These are phyloP conservation scores for Nomada hirtipes DNA, from an alignment of 2,888 invertebrate genomes.

Conservation along the genomic window DNA sequence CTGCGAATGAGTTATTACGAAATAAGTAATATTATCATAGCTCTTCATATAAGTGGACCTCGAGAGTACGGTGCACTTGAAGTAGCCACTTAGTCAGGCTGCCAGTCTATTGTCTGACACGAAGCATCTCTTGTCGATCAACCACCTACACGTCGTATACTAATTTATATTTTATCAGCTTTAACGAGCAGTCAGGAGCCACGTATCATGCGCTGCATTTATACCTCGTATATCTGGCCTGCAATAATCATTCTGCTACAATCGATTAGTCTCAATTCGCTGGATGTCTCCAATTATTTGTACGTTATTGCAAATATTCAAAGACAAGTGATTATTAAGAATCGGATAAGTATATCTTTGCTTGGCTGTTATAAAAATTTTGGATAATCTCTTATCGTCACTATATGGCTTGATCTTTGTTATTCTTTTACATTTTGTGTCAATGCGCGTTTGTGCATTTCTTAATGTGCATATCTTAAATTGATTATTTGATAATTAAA, in stretches of 20 bases:
- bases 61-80: slow-evolving; percentile 24
- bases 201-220: background rate
- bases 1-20: slow-evolving; percentile 45
- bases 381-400: no score
- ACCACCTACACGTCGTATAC: slow-evolving; percentile 36
- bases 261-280: background rate
- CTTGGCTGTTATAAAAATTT: no score
- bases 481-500: no score
- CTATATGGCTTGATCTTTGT: no score
- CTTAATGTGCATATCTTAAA: no score
- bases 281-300: no score
- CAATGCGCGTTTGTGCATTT: no score
- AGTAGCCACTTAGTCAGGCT: slow-evolving; percentile 59
- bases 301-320: no score
- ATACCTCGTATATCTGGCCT: background rate
- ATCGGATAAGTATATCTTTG: no score
- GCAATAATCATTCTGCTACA: background rate
- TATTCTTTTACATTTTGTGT: no score
- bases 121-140: slow-evolving; percentile 62
- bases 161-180: slow-evolving; percentile 54
- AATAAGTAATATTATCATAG: slow-evolving; percentile 58
- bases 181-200: slow-evolving; percentile 20
- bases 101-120: slow-evolving; percentile 50
- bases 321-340: no score
- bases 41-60: slow-evolving; percentile 42